phyloP scores from a whole-genome alignment of 1,140 invertebrate genomes.

The Sitophilus oryzae region DNA sequence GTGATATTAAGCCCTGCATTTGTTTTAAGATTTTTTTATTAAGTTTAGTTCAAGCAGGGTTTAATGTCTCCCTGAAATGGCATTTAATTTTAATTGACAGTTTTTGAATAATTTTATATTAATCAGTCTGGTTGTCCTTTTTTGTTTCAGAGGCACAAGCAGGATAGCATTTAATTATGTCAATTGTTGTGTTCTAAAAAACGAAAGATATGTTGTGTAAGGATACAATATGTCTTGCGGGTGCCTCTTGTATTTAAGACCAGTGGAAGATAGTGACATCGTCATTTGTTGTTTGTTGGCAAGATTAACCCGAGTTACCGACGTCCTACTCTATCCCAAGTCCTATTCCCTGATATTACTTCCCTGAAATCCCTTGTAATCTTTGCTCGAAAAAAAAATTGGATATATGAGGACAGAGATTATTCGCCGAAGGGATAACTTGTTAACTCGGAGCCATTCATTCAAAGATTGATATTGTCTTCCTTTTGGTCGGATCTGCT shows the following conservation, averaged over 20 bases:
- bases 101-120: conserved; percentile 30
- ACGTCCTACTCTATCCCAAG: too few relatives aligned
- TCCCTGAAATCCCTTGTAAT: too few relatives aligned
- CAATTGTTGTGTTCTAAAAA: conserved; percentile 42
- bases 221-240: conserved; percentile 45
- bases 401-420: too few relatives aligned
- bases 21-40: not conserved
- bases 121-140: conserved; percentile 58
- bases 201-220: too few relatives aligned
- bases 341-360: too few relatives aligned
- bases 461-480: not conserved
- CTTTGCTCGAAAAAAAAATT: too few relatives aligned
- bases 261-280: conserved; percentile 40
- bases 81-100: not conserved
- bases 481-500: not conserved
- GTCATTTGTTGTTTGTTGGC: conserved; percentile 22
- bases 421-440: too few relatives aligned
- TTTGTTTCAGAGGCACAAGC: conserved; percentile 74
- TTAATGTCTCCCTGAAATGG: not conserved
- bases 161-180: conserved; percentile 44
- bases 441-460: too few relatives aligned
- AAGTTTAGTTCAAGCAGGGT: not conserved
- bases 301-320: conserved; percentile 1
- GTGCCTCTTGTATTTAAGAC: conserved; percentile 45
- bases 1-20: not conserved